Evolutionary conservation across 2,113 vertebrate species (phyloP).

Genomic region (Emydocephalus ijimae): DNA sequence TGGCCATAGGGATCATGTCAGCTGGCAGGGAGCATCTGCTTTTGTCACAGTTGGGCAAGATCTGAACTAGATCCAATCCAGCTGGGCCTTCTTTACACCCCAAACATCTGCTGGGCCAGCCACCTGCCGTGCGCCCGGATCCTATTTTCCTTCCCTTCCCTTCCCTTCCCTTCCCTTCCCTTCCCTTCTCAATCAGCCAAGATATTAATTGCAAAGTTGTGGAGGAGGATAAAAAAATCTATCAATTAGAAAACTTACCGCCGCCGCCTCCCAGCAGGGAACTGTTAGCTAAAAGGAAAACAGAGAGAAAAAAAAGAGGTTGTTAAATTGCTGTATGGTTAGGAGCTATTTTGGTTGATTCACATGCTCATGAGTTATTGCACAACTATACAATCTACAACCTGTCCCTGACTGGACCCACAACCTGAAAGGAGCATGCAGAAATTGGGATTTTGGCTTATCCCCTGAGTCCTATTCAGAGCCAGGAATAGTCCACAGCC

Average conservation of each 20-base stretch:
- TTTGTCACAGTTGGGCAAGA: background rate
- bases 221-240: background rate
- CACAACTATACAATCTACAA: background rate
- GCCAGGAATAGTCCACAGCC: too few relatives aligned
- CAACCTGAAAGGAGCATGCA: background rate
- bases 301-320: constrained; percentile 5
- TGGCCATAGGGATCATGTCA: background rate
- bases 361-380: background rate
- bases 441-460: background rate
- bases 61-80: too few relatives aligned
- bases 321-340: background rate
- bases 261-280: constrained; percentile 84
- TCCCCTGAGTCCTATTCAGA: background rate
- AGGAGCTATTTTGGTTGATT: background rate
- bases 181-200: background rate
- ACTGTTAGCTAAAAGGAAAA: constrained; percentile 80
- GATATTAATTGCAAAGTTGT: constrained; percentile 1
- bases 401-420: background rate
- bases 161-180: background rate
- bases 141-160: background rate
- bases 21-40: background rate
- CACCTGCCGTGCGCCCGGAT: fast-evolving
- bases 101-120: background rate
- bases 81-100: background rate
- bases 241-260: constrained; percentile 70